These are phyloP conservation scores for Polymixis flavicincta DNA, from an alignment of 2,888 invertebrate species.

Conservation along the genomic window DNA sequence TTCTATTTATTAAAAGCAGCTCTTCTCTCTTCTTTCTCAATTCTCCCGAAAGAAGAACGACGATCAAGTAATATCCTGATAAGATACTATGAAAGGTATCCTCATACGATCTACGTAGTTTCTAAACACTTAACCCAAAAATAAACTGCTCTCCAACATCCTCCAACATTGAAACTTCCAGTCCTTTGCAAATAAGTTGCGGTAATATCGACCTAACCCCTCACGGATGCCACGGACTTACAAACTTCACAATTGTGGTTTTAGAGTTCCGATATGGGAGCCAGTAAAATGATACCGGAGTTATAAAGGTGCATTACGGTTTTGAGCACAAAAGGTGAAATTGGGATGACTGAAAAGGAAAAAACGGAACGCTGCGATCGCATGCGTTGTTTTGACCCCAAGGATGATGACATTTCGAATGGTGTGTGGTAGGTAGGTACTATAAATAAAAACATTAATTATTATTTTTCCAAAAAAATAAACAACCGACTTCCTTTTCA, in stretches of 20 bases:
- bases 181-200: conserved; percentile 48
- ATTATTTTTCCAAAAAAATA: too few relatives aligned
- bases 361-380: too few relatives aligned
- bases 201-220: conserved; percentile 5
- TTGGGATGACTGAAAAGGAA: neutral
- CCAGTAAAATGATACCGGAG: neutral
- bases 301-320: conserved; percentile 7
- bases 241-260: conserved; percentile 14
- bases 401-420: too few relatives aligned
- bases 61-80: neutral
- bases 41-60: neutral
- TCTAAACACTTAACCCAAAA: conserved; percentile 18
- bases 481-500: too few relatives aligned
- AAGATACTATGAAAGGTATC: neutral
- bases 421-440: too few relatives aligned
- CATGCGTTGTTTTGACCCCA: too few relatives aligned
- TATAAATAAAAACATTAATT: too few relatives aligned
- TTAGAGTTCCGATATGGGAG: neutral
- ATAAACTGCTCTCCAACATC: conserved; percentile 21
- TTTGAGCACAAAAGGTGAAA: conserved; percentile 14
- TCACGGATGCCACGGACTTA: neutral
- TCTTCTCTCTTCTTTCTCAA: too few relatives aligned
- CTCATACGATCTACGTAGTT: conserved; percentile 2
- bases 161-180: conserved; percentile 31
- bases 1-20: too few relatives aligned